Base-by-base conservation (phyloP, 53 echinoderm and acorn worm species). In the Mesocentrotus franciscanus region DNA sequence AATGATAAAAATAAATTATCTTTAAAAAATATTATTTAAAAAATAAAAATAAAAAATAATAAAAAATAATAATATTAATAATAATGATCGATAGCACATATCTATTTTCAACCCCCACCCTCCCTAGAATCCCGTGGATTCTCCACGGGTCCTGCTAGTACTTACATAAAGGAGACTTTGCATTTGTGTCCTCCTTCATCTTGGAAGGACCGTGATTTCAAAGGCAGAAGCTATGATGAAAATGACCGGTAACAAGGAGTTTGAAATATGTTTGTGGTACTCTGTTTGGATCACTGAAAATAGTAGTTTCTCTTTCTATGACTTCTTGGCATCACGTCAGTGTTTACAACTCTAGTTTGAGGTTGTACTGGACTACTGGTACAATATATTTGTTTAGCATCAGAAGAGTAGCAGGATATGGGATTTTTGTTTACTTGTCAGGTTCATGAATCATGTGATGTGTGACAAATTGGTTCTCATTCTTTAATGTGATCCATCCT, bases 321-420 rank as follows among this genome's bases (percentile, higher is more conserved):
- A 39, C 39, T 81, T 81, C 72, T 30, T 9, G 0, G 10, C 14
- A 2, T 74, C 74, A 74, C 10, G 24, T 74, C 9, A 74, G 12
- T 74, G 32, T 10, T 49, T 1, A 74, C 12, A 10, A 74, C 74
- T 30, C 13, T 12, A 10, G 14, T 30, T 74, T 27, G 12, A 74
- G 74, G 11, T 29, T 32, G 74, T 6, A 32, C 30, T 74, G 22
- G 71, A 10, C 32, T 6, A 32, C 30, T 74, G 22, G 71, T 24
- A 30, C 74, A 74, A 30, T 22, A 33, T 72, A 79, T 39, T 79
- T 79, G 39, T 79, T 36, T 79, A 39, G 1, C 18, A 18, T 33
- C 81, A 81, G 22, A 81, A 42, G 20, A 81, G 42, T 36, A 81
- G 81, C 36, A 81, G 81, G 81, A 81, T 18, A 39, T 81, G 81